Conservation (phyloP, 64 coral and sea anemone species). For the Stichodactyla mertensii region DNA sequence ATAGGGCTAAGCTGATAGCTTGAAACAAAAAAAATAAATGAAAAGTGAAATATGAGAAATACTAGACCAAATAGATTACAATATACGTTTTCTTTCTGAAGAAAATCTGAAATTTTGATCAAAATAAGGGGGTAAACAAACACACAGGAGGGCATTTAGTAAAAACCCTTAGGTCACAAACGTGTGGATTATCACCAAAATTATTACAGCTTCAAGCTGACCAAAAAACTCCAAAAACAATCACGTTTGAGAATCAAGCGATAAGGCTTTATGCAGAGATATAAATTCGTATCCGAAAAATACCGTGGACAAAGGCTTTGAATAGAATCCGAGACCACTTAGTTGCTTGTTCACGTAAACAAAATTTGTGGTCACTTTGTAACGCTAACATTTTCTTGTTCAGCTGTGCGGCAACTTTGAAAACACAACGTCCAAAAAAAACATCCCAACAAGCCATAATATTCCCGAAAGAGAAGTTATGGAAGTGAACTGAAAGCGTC, state of each 20-base stretch:
- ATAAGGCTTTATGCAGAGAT: not conserved
- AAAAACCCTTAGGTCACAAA: not conserved
- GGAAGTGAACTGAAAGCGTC: not conserved
- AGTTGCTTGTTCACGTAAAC: not conserved
- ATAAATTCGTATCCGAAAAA: not conserved
- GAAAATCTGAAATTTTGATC: not conserved
- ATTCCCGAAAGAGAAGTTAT: not conserved
- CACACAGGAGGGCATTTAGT: not conserved
- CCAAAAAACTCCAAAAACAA: not conserved
- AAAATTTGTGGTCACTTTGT: conserved; percentile 7
- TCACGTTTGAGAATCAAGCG: not conserved
- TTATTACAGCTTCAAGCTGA: not conserved
- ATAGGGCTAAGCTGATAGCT: too few relatives aligned
- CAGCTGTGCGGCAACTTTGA: conserved; percentile 19
- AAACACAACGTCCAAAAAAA: not conserved
- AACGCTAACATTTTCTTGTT: not conserved
- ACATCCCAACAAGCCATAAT: not conserved
- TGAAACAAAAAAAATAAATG: not conserved
- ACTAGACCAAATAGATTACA: not conserved
- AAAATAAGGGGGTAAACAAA: not conserved
- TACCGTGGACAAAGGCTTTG: not conserved
- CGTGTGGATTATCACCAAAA: not conserved
- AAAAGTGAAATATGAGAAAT: not conserved
- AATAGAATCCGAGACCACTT: not conserved
- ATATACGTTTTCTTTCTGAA: not conserved